Conservation (phyloP, 2,797 vertebrate genomes). For the Cyclura pinguis region DNA sequence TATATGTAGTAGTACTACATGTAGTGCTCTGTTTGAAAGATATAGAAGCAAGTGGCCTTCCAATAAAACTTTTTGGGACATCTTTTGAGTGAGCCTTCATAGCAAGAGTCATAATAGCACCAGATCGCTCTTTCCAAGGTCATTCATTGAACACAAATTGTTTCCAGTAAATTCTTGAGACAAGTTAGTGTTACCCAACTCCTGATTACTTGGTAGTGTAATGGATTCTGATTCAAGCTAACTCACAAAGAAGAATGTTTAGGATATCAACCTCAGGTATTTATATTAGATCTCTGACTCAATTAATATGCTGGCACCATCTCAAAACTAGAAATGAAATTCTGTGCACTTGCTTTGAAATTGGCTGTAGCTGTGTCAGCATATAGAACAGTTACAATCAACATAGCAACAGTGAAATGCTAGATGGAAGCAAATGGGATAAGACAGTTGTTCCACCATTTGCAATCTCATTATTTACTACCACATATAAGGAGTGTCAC, state of each 20-base stretch:
- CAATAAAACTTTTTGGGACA: neutral
- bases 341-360: neutral
- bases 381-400: neutral
- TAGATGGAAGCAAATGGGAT: neutral
- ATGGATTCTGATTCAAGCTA: constrained; percentile 12
- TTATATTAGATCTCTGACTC: neutral
- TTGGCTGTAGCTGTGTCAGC: neutral
- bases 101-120: neutral
- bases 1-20: neutral
- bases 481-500: neutral
- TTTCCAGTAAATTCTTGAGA: neutral
- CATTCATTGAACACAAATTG: neutral
- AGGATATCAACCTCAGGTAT: neutral
- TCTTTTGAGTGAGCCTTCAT: neutral
- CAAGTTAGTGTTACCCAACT: neutral
- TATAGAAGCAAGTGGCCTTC: neutral
- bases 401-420: neutral
- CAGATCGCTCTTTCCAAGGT: neutral
- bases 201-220: constrained; percentile 8
- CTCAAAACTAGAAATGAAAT: constrained; percentile 15
- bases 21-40: neutral
- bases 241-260: neutral
- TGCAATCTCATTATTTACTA: constrained; percentile 28
- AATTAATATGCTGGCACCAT: constrained; percentile 18
- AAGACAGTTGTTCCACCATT: constrained; percentile 3